Conservation (phyloP, 1,140 invertebrate species). For the Galleria mellonella region DNA sequence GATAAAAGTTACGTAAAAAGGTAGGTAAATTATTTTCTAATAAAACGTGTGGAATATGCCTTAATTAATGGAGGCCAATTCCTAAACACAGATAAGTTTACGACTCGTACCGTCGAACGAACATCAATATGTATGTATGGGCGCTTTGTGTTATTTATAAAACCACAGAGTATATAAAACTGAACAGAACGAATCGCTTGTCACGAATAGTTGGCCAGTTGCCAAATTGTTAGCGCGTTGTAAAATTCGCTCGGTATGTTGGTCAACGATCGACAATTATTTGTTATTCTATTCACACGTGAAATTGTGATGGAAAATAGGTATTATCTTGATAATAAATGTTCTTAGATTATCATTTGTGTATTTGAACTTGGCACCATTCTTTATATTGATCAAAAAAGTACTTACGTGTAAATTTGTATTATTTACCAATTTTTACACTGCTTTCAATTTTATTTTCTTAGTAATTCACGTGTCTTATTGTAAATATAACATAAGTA, state of each 20-base stretch:
- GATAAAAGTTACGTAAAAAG: too few species aligned
- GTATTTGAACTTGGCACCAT: too few species aligned
- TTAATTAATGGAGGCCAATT: conserved; percentile 6
- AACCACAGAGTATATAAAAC: too few species aligned
- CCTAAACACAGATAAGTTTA: conserved; percentile 1
- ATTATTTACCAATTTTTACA: too few species aligned
- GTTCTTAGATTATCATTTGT: too few species aligned
- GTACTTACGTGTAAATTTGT: too few species aligned
- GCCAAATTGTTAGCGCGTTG: conserved; percentile 57
- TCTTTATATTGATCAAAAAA: too few species aligned
- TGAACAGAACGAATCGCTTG: conserved; percentile 40
- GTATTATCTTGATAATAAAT: not conserved
- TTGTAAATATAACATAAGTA: too few species aligned
- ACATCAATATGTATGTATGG: conserved; percentile 7
- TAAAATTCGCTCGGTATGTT: conserved; percentile 56
- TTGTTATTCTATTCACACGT: conserved; percentile 30
- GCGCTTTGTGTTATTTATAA: conserved; percentile 39
- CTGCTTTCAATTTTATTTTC: too few species aligned
- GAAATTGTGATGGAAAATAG: not conserved
- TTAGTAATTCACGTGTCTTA: too few species aligned
- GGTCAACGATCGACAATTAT: conserved; percentile 60
- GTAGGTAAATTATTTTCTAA: too few species aligned
- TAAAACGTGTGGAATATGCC: too few species aligned
- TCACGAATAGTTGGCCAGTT: conserved; percentile 52
- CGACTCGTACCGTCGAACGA: not conserved